Evolutionary conservation across 2,113 vertebrate species (phyloP), one percentile per base, ranked within the genome.

Genomic region (Heterotis niloticus): DNA sequence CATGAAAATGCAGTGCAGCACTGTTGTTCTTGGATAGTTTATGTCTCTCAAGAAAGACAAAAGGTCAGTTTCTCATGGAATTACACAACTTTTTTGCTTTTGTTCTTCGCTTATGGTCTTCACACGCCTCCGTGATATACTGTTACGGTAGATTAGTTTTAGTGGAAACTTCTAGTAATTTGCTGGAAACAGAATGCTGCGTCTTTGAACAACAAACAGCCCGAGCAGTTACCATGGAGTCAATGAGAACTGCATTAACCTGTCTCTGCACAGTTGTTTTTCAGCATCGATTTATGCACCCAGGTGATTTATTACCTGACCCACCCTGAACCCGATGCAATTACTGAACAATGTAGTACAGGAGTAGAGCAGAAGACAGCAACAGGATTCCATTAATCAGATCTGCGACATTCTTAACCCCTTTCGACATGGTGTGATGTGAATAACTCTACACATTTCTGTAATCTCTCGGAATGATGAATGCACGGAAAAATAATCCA

Each of bases 301-400:
- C 13, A n/a, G 17, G 9, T 77, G 76, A 77, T 67, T 77, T 77
- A 67, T 77, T 26, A 23, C 10, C 66, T 56, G 0, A 16, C 28
- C 56, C 18, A 51, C 26, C 11, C 66, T 59, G 54, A 59, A 56
- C 29, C 20, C 23, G 20, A 18, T n/a, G n/a, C 29, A 76, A 54
- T 65, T 76, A 76, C 75, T 65, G 75, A 76, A 76, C 75, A 65
- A 51, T 34, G 74, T 65, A 76, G 60, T 76, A 24, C 34, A 65
- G 66, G 51, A 67, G n/a, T 11, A 52, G 76, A 26, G 44, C 24
- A 5, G 76, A 54, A 51, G 65, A 78, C 26, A 69, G 5, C 18
- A 17, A 69, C 57, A 69, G 28, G 52, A 16, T 28, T 69, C 20
- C 51, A 56, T 60, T 78, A 69, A 70, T 78, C 77, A 70, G 54